Evolutionary conservation across 53 echinoderm and acorn worm species (phyloP).

Genomic region (Pentamera pediparva): DNA sequence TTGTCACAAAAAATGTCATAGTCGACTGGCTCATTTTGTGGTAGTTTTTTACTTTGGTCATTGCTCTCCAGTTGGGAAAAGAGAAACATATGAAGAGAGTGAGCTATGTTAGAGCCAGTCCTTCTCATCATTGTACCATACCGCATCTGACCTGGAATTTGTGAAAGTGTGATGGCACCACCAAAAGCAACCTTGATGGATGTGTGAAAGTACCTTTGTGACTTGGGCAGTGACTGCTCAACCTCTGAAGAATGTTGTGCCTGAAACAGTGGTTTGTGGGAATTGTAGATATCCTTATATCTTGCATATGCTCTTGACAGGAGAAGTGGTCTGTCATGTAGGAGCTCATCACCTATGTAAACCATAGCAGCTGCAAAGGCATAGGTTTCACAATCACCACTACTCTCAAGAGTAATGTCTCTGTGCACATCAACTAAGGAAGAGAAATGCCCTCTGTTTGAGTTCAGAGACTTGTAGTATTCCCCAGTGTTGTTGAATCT

Average conservation of each 20-base stretch:
- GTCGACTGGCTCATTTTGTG: not conserved
- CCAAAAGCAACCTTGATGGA: slow-evolving; percentile 12
- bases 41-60: not conserved
- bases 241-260: not conserved
- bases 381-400: not conserved
- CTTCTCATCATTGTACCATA: slow-evolving; percentile 21
- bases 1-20: not conserved
- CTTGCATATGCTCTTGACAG: not conserved
- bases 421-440: not conserved
- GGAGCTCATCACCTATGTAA: not conserved
- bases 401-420: not conserved
- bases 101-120: not conserved
- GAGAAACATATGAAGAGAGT: not conserved
- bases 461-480: not conserved
- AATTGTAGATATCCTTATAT: not conserved
- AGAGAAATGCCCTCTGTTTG: not conserved
- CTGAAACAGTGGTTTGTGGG: not conserved
- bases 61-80: not conserved
- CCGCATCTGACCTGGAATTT: not conserved
- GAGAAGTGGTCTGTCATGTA: slow-evolving; percentile 1
- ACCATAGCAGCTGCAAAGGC: slow-evolving; percentile 1
- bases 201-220: not conserved
- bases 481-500: not conserved
- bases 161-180: not conserved
- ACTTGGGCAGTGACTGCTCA: not conserved